These are phyloP conservation scores for Tetraneura akinire DNA, from an alignment of 1,140 invertebrate species.

Conservation along the genomic window DNA sequence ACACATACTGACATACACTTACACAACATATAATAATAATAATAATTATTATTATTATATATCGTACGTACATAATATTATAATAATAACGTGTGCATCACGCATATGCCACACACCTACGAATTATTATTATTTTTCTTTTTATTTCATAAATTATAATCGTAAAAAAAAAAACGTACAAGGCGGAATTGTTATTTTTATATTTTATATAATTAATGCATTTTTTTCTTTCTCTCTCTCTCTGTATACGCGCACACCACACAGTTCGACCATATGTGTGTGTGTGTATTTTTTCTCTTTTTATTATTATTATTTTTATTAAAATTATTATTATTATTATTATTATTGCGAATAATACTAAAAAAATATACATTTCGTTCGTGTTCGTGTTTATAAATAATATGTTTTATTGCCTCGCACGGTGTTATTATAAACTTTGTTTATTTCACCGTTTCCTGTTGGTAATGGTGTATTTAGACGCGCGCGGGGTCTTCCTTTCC, in stretches of 20 bases:
- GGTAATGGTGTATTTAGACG: slow-evolving; percentile 40
- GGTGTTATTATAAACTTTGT: slow-evolving; percentile 51
- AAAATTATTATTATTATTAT: slow-evolving; percentile 3
- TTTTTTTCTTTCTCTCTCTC: background rate
- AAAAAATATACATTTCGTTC: slow-evolving; percentile 46
- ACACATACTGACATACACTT: background rate
- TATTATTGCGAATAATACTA: slow-evolving; percentile 46
- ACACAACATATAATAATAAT: background rate
- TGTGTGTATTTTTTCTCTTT: slow-evolving; percentile 13
- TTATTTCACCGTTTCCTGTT: slow-evolving; percentile 48
- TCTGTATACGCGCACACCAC: no score
- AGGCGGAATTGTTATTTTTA: slow-evolving; percentile 38
- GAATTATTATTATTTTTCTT: slow-evolving; percentile 37
- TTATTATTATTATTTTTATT: no score
- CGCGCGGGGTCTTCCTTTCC: background rate
- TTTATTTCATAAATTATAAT: slow-evolving; percentile 39
- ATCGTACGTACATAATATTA: background rate
- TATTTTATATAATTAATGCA: slow-evolving; percentile 46
- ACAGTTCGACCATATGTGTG: slow-evolving; percentile 27
- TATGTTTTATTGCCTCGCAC: slow-evolving; percentile 48
- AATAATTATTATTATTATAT: background rate
- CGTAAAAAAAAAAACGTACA: slow-evolving; percentile 37
- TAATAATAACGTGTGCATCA: background rate
- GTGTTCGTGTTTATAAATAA: slow-evolving; percentile 50
- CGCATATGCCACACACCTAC: slow-evolving; percentile 3